These are phyloP conservation scores for Esox lucius DNA, from an alignment of 2,797 vertebrate genomes.

Conservation along the genomic window DNA sequence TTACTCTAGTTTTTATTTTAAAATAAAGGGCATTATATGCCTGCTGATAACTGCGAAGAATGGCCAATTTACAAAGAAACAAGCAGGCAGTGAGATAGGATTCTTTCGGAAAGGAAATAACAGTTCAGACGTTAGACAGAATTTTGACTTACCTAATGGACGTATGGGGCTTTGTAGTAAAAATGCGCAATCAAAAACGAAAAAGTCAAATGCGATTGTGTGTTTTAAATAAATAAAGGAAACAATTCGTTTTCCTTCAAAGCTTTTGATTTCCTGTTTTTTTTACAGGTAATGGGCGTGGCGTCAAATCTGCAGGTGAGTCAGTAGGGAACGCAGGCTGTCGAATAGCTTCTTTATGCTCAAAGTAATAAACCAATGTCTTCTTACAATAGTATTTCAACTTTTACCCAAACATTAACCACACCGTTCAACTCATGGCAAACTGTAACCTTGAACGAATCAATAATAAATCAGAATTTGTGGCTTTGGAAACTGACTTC, in stretches of 20 bases:
- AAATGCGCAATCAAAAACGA: neutral
- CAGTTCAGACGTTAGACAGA: neutral
- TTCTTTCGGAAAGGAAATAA: neutral
- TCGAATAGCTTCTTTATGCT: no score
- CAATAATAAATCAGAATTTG: no score
- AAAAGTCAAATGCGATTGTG: neutral
- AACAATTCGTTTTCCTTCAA: constrained; percentile 4
- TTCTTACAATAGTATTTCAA: no score
- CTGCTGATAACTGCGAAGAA: neutral
- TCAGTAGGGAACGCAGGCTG: neutral
- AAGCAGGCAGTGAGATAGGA: neutral
- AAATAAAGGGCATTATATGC: neutral
- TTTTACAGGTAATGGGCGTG: constrained; percentile 74
- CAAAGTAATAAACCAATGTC: no score
- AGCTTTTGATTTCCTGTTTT: constrained; percentile 66
- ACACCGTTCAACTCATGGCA: no score
- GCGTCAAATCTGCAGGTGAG: constrained; percentile 60
- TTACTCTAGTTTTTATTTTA: neutral
- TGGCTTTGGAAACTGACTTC: no score
- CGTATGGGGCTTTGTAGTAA: neutral
- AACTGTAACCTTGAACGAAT: no score
- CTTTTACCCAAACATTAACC: no score
- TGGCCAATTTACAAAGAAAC: neutral
- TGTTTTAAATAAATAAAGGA: neutral
- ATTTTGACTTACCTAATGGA: constrained; percentile 2